These are phyloP conservation scores for Echinarachnius parma DNA, from an alignment of 53 echinoderm and acorn worm species.

Conservation along the genomic window DNA sequence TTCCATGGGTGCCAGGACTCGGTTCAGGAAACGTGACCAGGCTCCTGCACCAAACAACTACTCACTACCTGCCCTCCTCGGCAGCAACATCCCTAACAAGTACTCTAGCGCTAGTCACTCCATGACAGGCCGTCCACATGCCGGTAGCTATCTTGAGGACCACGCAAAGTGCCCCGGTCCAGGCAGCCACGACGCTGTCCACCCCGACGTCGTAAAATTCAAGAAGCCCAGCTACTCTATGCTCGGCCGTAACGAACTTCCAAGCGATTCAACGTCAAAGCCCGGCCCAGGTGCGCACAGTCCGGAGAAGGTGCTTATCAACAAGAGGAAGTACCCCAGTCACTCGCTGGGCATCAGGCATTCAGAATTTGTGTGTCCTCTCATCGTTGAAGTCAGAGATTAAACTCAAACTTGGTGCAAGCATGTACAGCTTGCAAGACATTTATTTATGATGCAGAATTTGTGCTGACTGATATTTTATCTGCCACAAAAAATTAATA, in stretches of 20 bases:
- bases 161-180: conserved; percentile 96
- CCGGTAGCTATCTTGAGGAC: conserved; percentile 90
- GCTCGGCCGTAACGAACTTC: conserved; percentile 76
- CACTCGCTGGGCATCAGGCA: conserved; percentile 88
- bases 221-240: conserved; percentile 94
- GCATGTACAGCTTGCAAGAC: neutral
- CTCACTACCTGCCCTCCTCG: conserved; percentile 68
- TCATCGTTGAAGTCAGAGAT: conserved; percentile 89
- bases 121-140: conserved; percentile 81
- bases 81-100: conserved; percentile 81
- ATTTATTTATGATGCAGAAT: no score
- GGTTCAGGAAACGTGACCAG: conserved; percentile 88
- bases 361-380: conserved; percentile 91
- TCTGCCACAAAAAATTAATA: no score
- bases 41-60: conserved; percentile 88
- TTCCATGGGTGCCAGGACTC: conserved; percentile 88
- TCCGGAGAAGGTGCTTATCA: conserved; percentile 85
- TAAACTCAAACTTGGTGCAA: conserved; percentile 34
- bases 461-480: no score
- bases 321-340: conserved; percentile 79
- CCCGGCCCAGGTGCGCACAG: conserved; percentile 95
- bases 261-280: conserved; percentile 74
- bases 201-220: conserved; percentile 66
- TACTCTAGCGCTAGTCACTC: conserved; percentile 81
- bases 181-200: conserved; percentile 76